Percentiles rank a stretch among this genome's conserved stretches.
Conservation (phyloP, 2,113 vertebrate genomes). For the Larimichthys crocea region DNA sequence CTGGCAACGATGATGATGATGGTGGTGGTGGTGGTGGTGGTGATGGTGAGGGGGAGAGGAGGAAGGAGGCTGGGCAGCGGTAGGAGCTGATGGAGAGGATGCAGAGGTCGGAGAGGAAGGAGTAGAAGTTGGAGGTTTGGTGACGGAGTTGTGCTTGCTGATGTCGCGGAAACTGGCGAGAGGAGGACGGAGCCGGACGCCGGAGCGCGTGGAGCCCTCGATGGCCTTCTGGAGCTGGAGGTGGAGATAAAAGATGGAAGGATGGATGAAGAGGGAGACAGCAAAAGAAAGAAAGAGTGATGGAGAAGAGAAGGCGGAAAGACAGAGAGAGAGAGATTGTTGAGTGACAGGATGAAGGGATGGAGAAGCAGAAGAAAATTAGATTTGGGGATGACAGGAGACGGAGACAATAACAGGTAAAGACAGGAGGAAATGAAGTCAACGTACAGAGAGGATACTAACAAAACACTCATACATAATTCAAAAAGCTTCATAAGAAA, state of each 20-base stretch:
- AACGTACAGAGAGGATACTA: background rate
- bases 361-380: background rate
- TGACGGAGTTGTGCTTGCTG: conserved; percentile 69
- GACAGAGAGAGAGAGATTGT: background rate
- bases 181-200: conserved; percentile 91
- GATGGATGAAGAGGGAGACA: background rate
- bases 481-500: conserved; percentile 5
- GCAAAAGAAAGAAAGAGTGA: background rate
- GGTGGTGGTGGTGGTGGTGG: background rate
- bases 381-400: background rate
- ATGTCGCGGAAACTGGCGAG: conserved; percentile 92
- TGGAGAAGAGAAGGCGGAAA: background rate
- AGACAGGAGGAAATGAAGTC: background rate
- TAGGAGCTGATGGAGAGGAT: conserved; percentile 1
- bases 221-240: conserved; percentile 94
- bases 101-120: conserved; percentile 22
- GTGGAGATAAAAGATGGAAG: background rate
- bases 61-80: background rate
- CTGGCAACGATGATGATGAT: background rate
- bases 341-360: background rate
- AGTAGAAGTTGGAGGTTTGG: conserved; percentile 54
- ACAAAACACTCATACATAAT: conserved; percentile 3
- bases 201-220: conserved; percentile 92
- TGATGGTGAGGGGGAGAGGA: background rate
- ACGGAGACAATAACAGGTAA: background rate